phyloP scores from a whole-genome alignment of 35 echinoderm and acorn worm genomes.

The Holothuria glaberrima region DNA sequence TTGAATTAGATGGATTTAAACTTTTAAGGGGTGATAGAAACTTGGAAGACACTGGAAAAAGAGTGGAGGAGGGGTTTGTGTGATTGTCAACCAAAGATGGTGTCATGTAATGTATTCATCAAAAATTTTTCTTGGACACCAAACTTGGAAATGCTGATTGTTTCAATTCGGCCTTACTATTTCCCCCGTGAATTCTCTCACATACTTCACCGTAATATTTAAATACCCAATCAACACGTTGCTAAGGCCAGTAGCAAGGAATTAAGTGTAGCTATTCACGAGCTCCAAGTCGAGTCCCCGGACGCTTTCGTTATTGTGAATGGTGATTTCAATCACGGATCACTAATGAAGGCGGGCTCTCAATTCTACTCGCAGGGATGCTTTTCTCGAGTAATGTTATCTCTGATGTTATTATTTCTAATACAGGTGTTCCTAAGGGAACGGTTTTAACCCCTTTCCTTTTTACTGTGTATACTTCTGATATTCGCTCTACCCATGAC shows the following conservation, averaged over 20 bases:
- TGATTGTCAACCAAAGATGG: constrained; percentile 24
- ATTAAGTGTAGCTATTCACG: constrained; percentile 23
- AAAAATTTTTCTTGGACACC: constrained; percentile 19
- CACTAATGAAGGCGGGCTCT: not conserved
- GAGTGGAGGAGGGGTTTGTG: constrained; percentile 36
- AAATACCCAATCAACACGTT: constrained; percentile 21
- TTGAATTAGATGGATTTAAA: not conserved
- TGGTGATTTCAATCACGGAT: constrained; percentile 58
- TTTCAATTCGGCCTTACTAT: constrained; percentile 47
- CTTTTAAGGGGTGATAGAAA: not conserved
- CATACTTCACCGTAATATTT: constrained; percentile 9
- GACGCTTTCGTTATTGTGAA: constrained; percentile 28
- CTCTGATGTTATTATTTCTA: no score
- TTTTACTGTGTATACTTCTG: no score
- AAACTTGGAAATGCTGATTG: constrained; percentile 10
- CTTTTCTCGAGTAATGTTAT: constrained; percentile 23
- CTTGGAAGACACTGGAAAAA: not conserved
- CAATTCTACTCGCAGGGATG: constrained; percentile 4
- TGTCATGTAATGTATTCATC: constrained; percentile 29
- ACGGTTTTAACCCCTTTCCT: no score
- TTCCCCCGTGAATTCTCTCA: constrained; percentile 39
- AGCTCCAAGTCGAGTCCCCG: constrained; percentile 10
- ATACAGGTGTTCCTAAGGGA: no score
- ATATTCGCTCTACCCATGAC: no score
- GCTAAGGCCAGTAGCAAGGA: constrained; percentile 19